These are phyloP conservation scores for Brachypterus glaber DNA, from an alignment of 2,888 invertebrate species.

Conservation along the genomic window DNA sequence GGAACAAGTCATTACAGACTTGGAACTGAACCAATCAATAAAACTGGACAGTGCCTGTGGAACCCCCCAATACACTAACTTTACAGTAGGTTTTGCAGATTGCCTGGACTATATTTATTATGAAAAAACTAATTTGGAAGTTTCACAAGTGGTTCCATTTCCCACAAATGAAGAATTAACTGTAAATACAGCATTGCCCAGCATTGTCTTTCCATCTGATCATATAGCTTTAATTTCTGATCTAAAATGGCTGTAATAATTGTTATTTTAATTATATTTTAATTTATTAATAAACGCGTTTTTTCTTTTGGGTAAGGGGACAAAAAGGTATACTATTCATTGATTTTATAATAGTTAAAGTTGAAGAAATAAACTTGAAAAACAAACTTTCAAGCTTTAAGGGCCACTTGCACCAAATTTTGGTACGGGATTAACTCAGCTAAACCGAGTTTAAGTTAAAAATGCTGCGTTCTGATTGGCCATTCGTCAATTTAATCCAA, in stretches of 20 bases:
- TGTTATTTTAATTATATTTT: too few relatives aligned
- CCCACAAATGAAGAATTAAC: slow-evolving; percentile 70
- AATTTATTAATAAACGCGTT: too few relatives aligned
- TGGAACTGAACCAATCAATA: slow-evolving; percentile 57
- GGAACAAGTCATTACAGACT: slow-evolving; percentile 52
- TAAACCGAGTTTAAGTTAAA: too few relatives aligned
- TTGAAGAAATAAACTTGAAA: too few relatives aligned
- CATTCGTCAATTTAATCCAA: too few relatives aligned
- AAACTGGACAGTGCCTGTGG: slow-evolving; percentile 73
- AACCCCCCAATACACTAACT: slow-evolving; percentile 78
- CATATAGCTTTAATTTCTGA: slow-evolving; percentile 85
- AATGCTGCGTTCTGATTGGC: too few relatives aligned
- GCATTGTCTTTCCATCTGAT: slow-evolving; percentile 85
- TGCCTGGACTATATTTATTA: slow-evolving; percentile 91
- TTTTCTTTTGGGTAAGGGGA: too few relatives aligned
- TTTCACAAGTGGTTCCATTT: slow-evolving; percentile 67
- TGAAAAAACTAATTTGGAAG: slow-evolving; percentile 52
- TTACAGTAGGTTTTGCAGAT: slow-evolving; percentile 70
- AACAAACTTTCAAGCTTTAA: too few relatives aligned
- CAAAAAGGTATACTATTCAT: too few relatives aligned
- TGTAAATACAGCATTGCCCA: slow-evolving; percentile 72
- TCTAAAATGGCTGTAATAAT: slow-evolving; percentile 45
- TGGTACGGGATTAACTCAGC: too few relatives aligned
- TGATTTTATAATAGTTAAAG: too few relatives aligned
- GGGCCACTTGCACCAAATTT: too few relatives aligned